Evolutionary conservation across 2,888 invertebrate genomes (phyloP), one percentile per base, ranked within the genome.

Genomic region (Holacanthella duospinosa): DNA sequence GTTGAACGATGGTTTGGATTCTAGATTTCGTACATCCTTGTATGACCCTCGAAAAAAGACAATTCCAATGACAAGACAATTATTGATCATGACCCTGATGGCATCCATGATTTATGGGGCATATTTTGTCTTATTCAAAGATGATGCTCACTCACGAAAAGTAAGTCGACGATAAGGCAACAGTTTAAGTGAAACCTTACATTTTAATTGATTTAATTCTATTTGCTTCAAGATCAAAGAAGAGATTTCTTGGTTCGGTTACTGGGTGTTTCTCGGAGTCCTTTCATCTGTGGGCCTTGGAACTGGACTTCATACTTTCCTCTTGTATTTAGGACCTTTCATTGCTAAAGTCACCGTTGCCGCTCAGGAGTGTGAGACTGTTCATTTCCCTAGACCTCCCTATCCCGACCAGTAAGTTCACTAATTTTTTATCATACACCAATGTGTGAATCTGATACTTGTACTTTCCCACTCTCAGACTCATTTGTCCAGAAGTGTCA

Each of bases 261-360:
- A 93, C 80, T 96, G 95, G 95, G 82, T 93, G 67, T 86, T 89
- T 16, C 83, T 96, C 57, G 99, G 99, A 21, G 88, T 99, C 44
- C 83, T 97, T 71, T 97, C 96, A 48, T 96, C 96, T 0, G 94
- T 99, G 62, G 99, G 99, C 0, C 83, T 99, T 60, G 99, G 99
- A 48, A 96, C 97, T 0, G 99, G 99, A 1, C 83, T 99, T 61
- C 99, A 99, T 79, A 99, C 99, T 65, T 99, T 99, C 82, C 83
- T 99, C 60, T 82, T 99, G 66, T 99, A 99, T 79, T 81, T 99
- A 76, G 99, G 99, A n/a, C 99, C 99, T 29, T 96, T 97, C 77
- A 99, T 99, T 80, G 97, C 97, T 64, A 85, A 91, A 63, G 99
- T 99, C 54, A 99, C 99, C 2, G 81, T 99, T 75, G 99, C 99